Evolutionary conservation across 2,113 vertebrate species (phyloP).

Genomic region (Cromileptes altivelis): DNA sequence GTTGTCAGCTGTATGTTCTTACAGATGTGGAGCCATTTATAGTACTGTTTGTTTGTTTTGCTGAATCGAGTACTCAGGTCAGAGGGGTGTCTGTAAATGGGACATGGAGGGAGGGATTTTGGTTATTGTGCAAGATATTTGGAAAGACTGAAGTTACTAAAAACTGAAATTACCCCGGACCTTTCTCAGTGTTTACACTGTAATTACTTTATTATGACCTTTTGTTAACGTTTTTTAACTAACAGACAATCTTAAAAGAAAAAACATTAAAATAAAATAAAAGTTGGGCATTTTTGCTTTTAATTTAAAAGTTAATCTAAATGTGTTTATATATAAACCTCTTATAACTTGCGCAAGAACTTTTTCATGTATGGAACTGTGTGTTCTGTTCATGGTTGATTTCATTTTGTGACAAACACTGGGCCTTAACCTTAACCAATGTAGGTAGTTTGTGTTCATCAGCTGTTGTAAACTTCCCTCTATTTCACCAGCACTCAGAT

Average conservation of each 20-base stretch:
- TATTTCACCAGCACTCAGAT: too few species aligned
- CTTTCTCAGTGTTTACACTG: not conserved
- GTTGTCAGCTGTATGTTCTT: not conserved
- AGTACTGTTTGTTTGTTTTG: not conserved
- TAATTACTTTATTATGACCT: not conserved
- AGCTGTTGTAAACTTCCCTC: too few species aligned
- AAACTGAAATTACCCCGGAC: not conserved
- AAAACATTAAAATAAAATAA: too few species aligned
- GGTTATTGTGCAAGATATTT: not conserved
- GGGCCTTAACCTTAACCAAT: not conserved
- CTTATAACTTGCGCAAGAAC: not conserved
- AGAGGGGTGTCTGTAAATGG: not conserved
- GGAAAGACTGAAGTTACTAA: not conserved
- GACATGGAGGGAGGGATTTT: not conserved
- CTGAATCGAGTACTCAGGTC: too few species aligned
- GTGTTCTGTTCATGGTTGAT: not conserved
- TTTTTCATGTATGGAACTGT: not conserved
- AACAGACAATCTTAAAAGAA: too few species aligned
- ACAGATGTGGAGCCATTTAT: not conserved
- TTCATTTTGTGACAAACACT: not conserved
- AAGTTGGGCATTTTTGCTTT: too few species aligned
- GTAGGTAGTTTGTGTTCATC: too few species aligned
- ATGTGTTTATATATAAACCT: not conserved
- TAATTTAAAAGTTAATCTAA: too few species aligned
- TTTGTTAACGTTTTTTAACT: too few species aligned